Percentiles rank a stretch among this genome's conserved stretches.
Evolutionary conservation across 30 jellyfish, hydroid and myxozoan species (phyloP).

Genomic region (Calvadosia cruxmelitensis): DNA sequence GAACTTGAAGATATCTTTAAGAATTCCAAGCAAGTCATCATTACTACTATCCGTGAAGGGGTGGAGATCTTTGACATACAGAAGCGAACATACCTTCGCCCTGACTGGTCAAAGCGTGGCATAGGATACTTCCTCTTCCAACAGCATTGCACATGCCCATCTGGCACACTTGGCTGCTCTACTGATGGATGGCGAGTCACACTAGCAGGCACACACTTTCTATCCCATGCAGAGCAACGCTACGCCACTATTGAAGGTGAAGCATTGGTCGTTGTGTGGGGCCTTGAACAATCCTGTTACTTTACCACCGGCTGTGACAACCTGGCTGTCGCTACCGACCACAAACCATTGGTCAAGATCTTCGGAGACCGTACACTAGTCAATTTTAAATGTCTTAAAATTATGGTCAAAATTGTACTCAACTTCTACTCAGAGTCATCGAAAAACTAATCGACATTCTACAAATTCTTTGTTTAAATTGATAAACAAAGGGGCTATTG

Average conservation of each 20-base stretch:
- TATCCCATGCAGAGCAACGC: constrained; percentile 4
- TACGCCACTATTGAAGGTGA: constrained; percentile 19
- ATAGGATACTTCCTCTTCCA: constrained; percentile 16
- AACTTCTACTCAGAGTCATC: no score
- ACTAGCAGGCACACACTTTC: constrained; percentile 10
- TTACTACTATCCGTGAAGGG: constrained; percentile 5
- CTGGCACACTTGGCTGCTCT: constrained; percentile 3
- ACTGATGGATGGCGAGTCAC: constrained; percentile 11
- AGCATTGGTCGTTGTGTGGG: constrained; percentile 6
- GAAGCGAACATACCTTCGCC: constrained; percentile 17
- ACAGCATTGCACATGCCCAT: constrained; percentile 8
- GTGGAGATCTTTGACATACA: constrained; percentile 12
- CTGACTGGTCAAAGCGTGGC: constrained; percentile 25
- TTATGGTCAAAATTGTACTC: no score
- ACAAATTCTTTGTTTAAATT: no score
- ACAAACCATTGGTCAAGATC: constrained; percentile 8
- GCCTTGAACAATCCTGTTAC: constrained; percentile 2
- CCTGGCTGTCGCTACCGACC: constrained; percentile 3
- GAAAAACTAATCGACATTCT: no score
- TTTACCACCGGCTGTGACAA: constrained; percentile 17
- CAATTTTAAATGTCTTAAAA: no score
- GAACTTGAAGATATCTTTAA: constrained; percentile 8
- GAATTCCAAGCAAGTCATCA: no score
- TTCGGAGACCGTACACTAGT: constrained; percentile 11
- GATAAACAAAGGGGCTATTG: no score